Evolutionary conservation across 2,888 invertebrate genomes (phyloP), one percentile per base, ranked within the genome.

Genomic region (Nemoura dubitans): DNA sequence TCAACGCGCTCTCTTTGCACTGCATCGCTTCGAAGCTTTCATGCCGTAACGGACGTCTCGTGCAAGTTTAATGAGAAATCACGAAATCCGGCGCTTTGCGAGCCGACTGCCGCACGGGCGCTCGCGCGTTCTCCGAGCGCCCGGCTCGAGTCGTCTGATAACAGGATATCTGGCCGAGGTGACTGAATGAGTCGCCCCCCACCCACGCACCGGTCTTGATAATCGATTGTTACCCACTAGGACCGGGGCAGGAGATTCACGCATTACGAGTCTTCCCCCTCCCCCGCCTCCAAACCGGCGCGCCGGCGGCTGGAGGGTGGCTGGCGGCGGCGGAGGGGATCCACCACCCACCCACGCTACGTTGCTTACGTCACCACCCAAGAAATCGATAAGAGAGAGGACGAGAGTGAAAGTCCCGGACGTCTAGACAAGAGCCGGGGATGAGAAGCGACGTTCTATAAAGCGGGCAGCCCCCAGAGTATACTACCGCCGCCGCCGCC

Each of bases 41-140:
- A 59, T 21, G 59, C 16, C 16, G 16, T 59, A 59, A 59, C 59
- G 59, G 59, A 59, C 59, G 59, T 59, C 59, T 59, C 59, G 59
- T 59, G 59, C 59, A 59, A 59, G 59, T 59, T 59, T 59, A 59
- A 59, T 59, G 59, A 59, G 59, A 59, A 59, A 59, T 59, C 59
- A 59, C 59, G 59, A 59, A 59, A 59, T 21, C 21, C 59, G 59
- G 59, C 59, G 14, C 16, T 21, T 3, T 21, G 59, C 21, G 14
- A 59, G 59, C 3, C 59, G 10, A 59, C 59, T 3, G 59, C 59
- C 16, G 16, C 59, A 21, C 59, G 16, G 59, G 6, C 16, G 59
- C 89, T 90, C 90, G 90, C 90, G 88, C 88, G 86, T 87, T 86
- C 88, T 87, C 87, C 86, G 86, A 87, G 86, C 82, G 87, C 87